These are phyloP conservation scores for Paralichthys olivaceus DNA, from an alignment of 2,113 vertebrate genomes.

Conservation along the genomic window DNA sequence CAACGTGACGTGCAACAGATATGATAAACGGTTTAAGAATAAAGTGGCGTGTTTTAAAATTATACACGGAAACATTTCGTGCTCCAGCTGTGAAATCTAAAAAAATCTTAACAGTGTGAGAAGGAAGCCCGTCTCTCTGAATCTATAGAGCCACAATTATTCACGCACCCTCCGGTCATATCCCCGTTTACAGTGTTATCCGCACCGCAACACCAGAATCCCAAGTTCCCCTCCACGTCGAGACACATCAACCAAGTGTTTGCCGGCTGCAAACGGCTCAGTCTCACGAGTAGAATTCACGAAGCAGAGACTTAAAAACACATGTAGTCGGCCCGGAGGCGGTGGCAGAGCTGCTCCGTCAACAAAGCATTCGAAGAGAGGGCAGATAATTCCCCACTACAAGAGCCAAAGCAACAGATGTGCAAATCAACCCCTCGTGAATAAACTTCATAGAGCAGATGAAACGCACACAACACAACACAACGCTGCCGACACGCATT, in stretches of 20 bases:
- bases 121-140: neutral
- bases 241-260: neutral
- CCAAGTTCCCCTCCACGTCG: neutral
- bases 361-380: slow-evolving; percentile 7
- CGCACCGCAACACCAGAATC: neutral
- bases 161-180: neutral
- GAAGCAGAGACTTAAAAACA: neutral
- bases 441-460: slow-evolving; percentile 4
- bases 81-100: neutral
- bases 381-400: slow-evolving; percentile 30
- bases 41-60: neutral
- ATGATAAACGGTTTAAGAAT: neutral
- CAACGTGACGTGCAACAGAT: slow-evolving; percentile 1
- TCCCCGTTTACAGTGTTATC: neutral
- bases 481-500: too few species aligned
- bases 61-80: neutral
- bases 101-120: neutral
- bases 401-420: slow-evolving; percentile 61
- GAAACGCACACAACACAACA: too few species aligned
- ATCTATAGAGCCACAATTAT: slow-evolving; percentile 12
- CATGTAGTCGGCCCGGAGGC: neutral
- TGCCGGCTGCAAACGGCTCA: neutral
- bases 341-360: neutral
- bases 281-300: neutral
- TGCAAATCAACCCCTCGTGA: slow-evolving; percentile 50